These are phyloP conservation scores for Belgica antarctica DNA, from an alignment of 2,888 invertebrate genomes.

Conservation along the genomic window DNA sequence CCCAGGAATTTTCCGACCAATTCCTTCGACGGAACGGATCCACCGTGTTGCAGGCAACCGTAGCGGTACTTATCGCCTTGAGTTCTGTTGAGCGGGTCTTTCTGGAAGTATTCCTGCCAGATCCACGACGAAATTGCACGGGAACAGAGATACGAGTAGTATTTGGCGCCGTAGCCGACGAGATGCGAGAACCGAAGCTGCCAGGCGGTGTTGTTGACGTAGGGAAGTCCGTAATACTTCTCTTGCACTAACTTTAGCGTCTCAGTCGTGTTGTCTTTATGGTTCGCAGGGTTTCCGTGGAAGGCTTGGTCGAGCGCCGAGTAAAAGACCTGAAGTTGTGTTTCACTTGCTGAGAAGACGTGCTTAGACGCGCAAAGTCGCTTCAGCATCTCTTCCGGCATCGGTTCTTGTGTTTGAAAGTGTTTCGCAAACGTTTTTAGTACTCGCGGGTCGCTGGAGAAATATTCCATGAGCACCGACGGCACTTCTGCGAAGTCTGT, in stretches of 20 bases:
- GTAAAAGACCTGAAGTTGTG: constrained; percentile 86
- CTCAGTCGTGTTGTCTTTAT: constrained; percentile 58
- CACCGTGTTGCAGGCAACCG: constrained; percentile 81
- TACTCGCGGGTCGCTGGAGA: constrained; percentile 84
- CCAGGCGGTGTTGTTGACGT: constrained; percentile 90
- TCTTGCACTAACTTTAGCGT: constrained; percentile 74
- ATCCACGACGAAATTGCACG: constrained; percentile 89
- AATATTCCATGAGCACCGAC: constrained; percentile 98
- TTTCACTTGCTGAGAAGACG: constrained; percentile 84
- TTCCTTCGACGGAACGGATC: constrained; percentile 76
- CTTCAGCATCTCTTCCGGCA: constrained; percentile 76
- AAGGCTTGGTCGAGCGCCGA: constrained; percentile 88
- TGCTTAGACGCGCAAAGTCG: constrained; percentile 81
- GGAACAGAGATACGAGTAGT: constrained; percentile 96
- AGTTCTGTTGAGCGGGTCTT: constrained; percentile 71
- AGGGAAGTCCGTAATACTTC: constrained; percentile 81
- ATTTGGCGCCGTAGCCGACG: constrained; percentile 97
- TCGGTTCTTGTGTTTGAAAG: constrained; percentile 80
- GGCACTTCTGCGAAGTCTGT: constrained; percentile 99
- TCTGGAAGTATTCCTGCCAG: constrained; percentile 83
- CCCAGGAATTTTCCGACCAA: constrained; percentile 77
- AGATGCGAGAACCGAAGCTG: constrained; percentile 94
- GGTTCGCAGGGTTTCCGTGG: constrained; percentile 59
- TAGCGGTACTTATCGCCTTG: constrained; percentile 75
- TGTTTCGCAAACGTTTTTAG: constrained; percentile 84